These are phyloP conservation scores for Norana najaformis DNA, from an alignment of 2,888 invertebrate genomes.

Conservation along the genomic window DNA sequence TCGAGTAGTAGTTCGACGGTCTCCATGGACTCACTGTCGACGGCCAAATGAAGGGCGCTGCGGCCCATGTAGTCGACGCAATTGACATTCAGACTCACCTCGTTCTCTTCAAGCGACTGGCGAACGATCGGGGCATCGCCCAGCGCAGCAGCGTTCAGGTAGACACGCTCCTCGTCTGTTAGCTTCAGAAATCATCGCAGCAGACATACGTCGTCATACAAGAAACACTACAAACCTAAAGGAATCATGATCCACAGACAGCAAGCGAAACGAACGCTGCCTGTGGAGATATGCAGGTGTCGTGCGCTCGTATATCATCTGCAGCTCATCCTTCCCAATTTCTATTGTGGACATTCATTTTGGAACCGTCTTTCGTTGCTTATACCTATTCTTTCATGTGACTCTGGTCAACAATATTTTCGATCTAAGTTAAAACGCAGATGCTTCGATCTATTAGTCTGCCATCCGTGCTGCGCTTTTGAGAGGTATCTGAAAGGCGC, in stretches of 20 bases:
- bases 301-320: background rate
- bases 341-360: too few species aligned
- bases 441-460: background rate
- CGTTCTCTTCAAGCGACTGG: conserved; percentile 56
- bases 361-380: too few species aligned
- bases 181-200: conserved; percentile 48
- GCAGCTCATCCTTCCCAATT: too few species aligned
- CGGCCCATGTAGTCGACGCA: conserved; percentile 68
- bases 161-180: conserved; percentile 62
- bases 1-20: conserved; percentile 72
- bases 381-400: background rate
- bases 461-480: background rate
- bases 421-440: background rate
- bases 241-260: background rate
- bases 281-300: background rate
- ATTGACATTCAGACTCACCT: conserved; percentile 49
- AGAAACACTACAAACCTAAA: background rate
- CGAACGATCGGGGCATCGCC: conserved; percentile 61
- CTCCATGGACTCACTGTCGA: conserved; percentile 69
- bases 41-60: conserved; percentile 73
- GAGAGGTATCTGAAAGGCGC: background rate
- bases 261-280: background rate
- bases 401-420: too few species aligned
- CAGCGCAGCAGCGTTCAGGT: conserved; percentile 60
- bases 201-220: background rate